These are phyloP conservation scores for Danaus plexippus DNA, from an alignment of 1,140 invertebrate genomes.

Conservation along the genomic window DNA sequence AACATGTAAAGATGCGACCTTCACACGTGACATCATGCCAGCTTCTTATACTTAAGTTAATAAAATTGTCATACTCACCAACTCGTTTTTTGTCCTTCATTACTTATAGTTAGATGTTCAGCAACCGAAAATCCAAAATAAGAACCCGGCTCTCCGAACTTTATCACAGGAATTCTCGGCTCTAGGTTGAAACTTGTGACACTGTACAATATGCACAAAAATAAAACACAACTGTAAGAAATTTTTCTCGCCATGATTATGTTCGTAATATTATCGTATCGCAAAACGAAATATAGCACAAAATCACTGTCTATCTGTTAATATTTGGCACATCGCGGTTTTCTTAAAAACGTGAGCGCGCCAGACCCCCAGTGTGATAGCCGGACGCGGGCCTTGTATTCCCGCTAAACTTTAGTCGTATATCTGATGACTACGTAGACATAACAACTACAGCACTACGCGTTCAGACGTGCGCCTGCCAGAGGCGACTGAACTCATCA, in stretches of 20 bases:
- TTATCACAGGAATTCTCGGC: slow-evolving; percentile 86
- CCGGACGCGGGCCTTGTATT: slow-evolving; percentile 60
- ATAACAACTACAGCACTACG: slow-evolving; percentile 37
- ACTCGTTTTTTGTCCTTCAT: slow-evolving; percentile 66
- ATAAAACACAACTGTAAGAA: slow-evolving; percentile 49
- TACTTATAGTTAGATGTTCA: slow-evolving; percentile 78
- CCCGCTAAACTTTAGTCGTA: slow-evolving; percentile 42
- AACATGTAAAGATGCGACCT: slow-evolving; percentile 54
- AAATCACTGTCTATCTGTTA: slow-evolving; percentile 53
- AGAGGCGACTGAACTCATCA: slow-evolving; percentile 64
- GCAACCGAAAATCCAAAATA: slow-evolving; percentile 94
- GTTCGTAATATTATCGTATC: slow-evolving; percentile 41
- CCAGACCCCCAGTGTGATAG: slow-evolving; percentile 56
- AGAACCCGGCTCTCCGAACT: slow-evolving; percentile 77
- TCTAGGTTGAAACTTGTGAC: slow-evolving; percentile 85
- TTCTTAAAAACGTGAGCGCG: slow-evolving; percentile 35
- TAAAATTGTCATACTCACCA: slow-evolving; percentile 67
- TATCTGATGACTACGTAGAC: slow-evolving; percentile 40
- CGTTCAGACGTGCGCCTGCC: slow-evolving; percentile 26
- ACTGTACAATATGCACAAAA: slow-evolving; percentile 60
- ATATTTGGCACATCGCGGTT: slow-evolving; percentile 64
- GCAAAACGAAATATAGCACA: slow-evolving; percentile 40
- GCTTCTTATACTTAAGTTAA: slow-evolving; percentile 31
- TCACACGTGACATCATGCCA: slow-evolving; percentile 62
- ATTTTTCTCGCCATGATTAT: slow-evolving; percentile 49